A percentile compares a stretch with the other conserved stretches of the same genome.
Conservation (phyloP, 2,113 vertebrate genomes). For the Octodon degus region DNA sequence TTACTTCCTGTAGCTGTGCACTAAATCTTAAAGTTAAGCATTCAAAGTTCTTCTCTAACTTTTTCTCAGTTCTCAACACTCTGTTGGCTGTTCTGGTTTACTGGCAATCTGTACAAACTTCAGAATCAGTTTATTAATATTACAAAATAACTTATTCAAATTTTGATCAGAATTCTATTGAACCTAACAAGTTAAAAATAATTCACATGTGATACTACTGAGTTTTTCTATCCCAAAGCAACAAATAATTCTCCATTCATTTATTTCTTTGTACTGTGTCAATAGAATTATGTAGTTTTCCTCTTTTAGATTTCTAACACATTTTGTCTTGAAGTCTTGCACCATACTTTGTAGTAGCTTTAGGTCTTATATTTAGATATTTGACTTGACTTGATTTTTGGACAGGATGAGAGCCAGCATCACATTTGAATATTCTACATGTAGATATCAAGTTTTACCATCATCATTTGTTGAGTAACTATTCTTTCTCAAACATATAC, state of each 20-base stretch:
- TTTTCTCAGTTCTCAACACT: neutral
- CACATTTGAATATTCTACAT: neutral
- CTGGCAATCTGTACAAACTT: neutral
- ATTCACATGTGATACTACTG: neutral
- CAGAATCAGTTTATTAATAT: too few relatives aligned
- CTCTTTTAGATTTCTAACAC: neutral
- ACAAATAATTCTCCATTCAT: neutral
- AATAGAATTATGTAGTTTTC: neutral
- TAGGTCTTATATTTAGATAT: neutral
- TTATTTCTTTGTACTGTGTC: neutral
- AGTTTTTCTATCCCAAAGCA: neutral
- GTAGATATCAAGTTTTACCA: neutral
- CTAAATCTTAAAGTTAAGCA: neutral
- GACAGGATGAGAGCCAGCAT: neutral
- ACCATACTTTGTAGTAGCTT: neutral
- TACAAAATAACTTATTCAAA: neutral
- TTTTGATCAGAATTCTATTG: neutral
- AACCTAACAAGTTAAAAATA: neutral
- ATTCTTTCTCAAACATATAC: neutral
- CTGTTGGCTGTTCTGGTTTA: neutral
- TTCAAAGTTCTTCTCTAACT: neutral
- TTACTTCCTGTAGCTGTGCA: neutral
- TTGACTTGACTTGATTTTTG: neutral
- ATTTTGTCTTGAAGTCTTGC: neutral
- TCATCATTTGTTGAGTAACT: neutral